Base-by-base conservation (phyloP, 2,797 vertebrate species). In the Xerus rutilus region DNA sequence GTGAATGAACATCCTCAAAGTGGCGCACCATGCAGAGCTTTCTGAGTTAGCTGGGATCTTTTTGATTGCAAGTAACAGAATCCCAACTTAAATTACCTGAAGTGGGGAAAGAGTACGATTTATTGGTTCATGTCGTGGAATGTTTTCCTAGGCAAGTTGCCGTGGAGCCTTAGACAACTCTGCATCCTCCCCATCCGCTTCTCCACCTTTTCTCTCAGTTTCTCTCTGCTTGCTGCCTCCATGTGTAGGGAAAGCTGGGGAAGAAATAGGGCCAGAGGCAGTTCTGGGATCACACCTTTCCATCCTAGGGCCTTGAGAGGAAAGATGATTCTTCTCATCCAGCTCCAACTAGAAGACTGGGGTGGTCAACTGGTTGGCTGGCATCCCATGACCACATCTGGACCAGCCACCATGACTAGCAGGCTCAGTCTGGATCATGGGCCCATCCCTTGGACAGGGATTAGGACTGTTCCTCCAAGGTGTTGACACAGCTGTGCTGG, bases 301-400 rank as follows among this genome's bases (percentile, higher is more conserved):
- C 59, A 15, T 39, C 21, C 18, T 47, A 30, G 65, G 0, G 14
- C 25, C 79, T 20, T 14, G 62, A 76, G 17, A 35, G 10, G 21
- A 57, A 35, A 70, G 70, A 25, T 2, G 5, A 30, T 5, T 35
- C 11, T 76, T 76, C 43, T 32, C 62, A 14, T 18, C 7, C 18
- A 13, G 7, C 7, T 64, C 62, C 47, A 23, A 20, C 28, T 32
- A 25, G 69, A 69, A 67, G 43, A 59, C 45, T 52, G 13, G 15
- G 49, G 49, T 4, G 15, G 49, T 39, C 39, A 14, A 15, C 49
- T 15, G 13, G 30, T 39, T 8, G 0, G 13, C 15, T 74, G 1
- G 0, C 1, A 6, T 62, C 70, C 65, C 13, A 0, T 0, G 1
- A 28, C 20, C 59, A 18, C 3, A 3, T 43, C 20, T 45, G 23